Evolutionary conservation across 1,140 invertebrate genomes (phyloP), one percentile per base, ranked within the genome.

Genomic region (Nasonia vitripennis): DNA sequence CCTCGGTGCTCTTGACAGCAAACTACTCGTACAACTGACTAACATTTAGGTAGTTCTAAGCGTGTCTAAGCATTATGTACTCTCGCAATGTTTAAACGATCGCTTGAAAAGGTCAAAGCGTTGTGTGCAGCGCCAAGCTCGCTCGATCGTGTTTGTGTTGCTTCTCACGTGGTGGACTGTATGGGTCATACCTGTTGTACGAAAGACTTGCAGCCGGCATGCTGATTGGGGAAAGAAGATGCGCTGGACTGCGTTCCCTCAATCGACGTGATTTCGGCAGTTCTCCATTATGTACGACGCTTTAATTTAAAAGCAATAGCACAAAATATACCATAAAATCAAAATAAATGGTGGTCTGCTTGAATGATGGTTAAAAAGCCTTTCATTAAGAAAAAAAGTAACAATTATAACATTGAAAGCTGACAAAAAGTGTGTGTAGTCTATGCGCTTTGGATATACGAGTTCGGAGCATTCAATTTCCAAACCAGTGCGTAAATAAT

Each of bases 191-290:
- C 96, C 96, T 97, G 95, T 94, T 95, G 91, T 95, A 96, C 88
- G 95, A 96, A 89, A 96, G 93, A 88, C 94, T 95, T 91, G 95
- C 93, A 88, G 90, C 93, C 89, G 96, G 95, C 94, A 96, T 96
- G 93, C 95, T 95, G 93, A 96, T 96, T 90, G 96, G 96, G 90
- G 96, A 95, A 88, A 96, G 94, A 92, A 95, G 95, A 93, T 94
- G 94, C 81, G 95, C 95, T 87, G 95, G 91, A 89, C 92, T 92
- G 78, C 91, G 91, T 88, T 92, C 94, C 88, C 88, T 92, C 87
- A 93, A 91, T 86, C 94, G 93, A 88, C 93, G 94, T 89, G 93
- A 93, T 91, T 95, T 94, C 85, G 93, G 93, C 87, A 92, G 78
- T 81, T 89, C 90, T 91, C 91, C 91, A 89, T 92, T 93, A 89